Evolutionary conservation across 1,140 invertebrate species (phyloP).

Genomic region (Brachionus koreanus): DNA sequence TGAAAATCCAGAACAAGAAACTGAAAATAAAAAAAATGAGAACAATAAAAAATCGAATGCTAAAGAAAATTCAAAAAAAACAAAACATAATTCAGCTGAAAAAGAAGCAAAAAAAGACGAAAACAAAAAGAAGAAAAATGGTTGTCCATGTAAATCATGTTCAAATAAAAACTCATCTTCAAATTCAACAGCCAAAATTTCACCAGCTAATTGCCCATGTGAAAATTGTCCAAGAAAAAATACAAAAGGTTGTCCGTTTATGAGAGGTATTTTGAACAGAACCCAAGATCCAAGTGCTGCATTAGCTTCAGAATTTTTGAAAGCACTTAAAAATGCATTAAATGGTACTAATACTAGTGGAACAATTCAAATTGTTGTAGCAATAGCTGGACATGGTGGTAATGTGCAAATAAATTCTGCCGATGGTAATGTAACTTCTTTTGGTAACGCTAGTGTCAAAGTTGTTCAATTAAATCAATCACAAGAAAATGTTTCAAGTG

Average conservation of each 20-base stretch:
- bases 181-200: background rate
- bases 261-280: background rate
- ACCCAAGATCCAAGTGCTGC: conserved; percentile 15
- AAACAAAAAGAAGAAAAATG: background rate
- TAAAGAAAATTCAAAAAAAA: background rate
- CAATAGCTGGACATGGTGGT: conserved; percentile 3
- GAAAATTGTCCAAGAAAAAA: background rate
- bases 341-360: background rate
- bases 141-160: background rate
- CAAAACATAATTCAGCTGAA: background rate
- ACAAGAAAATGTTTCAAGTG: background rate
- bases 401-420: background rate
- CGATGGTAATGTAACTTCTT: conserved; percentile 8
- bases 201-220: background rate
- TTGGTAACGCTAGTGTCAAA: conserved; percentile 16
- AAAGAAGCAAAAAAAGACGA: background rate
- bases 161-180: background rate
- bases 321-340: background rate
- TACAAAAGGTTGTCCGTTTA: background rate
- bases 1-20: conserved; percentile 20
- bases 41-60: background rate
- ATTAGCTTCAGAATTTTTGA: background rate
- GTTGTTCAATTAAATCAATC: background rate
- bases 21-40: background rate
- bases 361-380: conserved; percentile 7